These are phyloP conservation scores for Cremastinae sp. DNA, from an alignment of 2,888 invertebrate species.

Conservation along the genomic window DNA sequence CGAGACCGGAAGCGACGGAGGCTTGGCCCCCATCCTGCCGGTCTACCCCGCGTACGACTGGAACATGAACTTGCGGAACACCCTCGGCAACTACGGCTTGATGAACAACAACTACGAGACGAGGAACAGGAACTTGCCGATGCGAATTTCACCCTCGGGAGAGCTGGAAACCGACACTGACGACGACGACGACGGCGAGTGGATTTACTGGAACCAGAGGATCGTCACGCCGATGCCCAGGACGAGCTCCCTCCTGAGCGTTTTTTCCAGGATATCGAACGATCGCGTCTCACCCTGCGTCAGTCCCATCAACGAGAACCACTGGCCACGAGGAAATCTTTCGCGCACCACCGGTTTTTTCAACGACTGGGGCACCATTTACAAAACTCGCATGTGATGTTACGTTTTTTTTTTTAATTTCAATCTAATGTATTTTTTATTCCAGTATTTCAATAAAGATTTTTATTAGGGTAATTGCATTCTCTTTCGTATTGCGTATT, in stretches of 20 bases:
- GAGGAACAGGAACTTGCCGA: not conserved
- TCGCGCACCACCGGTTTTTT: not conserved
- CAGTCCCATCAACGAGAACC: constrained; percentile 67
- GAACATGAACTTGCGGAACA: constrained; percentile 16
- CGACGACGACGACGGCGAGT: constrained; percentile 65
- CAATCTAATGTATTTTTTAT: no score
- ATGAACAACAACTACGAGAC: not conserved
- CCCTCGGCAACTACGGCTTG: not conserved
- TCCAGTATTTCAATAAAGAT: no score
- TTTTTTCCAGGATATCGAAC: constrained; percentile 50
- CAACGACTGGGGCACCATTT: constrained; percentile 26
- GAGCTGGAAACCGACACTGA: no score
- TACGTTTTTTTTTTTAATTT: no score
- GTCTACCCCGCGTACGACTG: constrained; percentile 34
- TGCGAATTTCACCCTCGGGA: no score
- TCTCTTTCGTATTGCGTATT: no score
- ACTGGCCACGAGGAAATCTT: not conserved
- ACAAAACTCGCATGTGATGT: constrained; percentile 17
- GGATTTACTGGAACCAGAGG: constrained; percentile 69
- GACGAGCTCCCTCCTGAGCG: constrained; percentile 68
- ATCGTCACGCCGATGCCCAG: constrained; percentile 58
- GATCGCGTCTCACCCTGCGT: constrained; percentile 61
- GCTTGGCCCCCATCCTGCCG: constrained; percentile 49
- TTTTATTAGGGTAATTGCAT: no score
- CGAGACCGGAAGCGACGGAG: constrained; percentile 59